Evolutionary conservation across 2,888 invertebrate genomes (phyloP), one percentile per base, ranked within the genome.

Genomic region (Tinea semifulvella): DNA sequence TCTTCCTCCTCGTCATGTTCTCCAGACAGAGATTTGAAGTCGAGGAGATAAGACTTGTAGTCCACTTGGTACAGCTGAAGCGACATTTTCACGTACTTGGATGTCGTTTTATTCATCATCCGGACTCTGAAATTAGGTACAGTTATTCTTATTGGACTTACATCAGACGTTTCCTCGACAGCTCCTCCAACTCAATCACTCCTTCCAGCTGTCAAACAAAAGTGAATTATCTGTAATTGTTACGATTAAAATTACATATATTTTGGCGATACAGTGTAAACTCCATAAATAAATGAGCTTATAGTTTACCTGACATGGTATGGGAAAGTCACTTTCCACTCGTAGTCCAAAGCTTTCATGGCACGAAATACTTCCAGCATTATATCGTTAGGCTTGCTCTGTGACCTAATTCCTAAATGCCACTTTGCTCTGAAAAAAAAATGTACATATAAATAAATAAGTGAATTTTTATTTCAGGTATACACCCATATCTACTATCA

Each of bases 331-430:
- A 98, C 92, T 76, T 98, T 98, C 99, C 99, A 99, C 72, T 99
- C 98, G 75, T 96, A 98, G 75, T 96, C 93, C 6, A 99, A 84
- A 1, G 94, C 92, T 71, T 98, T 98, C 99, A 99, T 99, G 1
- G 99, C 99, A 52, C 98, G 87, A 73, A 96, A 99, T 1, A 99
- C 99, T 76, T 99, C 99, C 70, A 96, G 91, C 99, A 99, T 99
- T 45, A 99, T 99, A 70, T 99, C 99, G 65, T 96, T 95, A 0
- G 99, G 99, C 67, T 97, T 96, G 66, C 98, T 98, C 68, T 99
- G 99, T 3, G 98, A 99, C 45, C 99, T 84, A 57, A 99, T 99
- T 46, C 97, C 98, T 55, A 99, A 81, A 83, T 99, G 98, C 98
- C 98, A 99, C 63, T 98, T 98, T 5, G 98, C 98, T 50, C 96